Evolutionary conservation across 2,113 vertebrate genomes (phyloP).

Genomic region (Struthio camelus): DNA sequence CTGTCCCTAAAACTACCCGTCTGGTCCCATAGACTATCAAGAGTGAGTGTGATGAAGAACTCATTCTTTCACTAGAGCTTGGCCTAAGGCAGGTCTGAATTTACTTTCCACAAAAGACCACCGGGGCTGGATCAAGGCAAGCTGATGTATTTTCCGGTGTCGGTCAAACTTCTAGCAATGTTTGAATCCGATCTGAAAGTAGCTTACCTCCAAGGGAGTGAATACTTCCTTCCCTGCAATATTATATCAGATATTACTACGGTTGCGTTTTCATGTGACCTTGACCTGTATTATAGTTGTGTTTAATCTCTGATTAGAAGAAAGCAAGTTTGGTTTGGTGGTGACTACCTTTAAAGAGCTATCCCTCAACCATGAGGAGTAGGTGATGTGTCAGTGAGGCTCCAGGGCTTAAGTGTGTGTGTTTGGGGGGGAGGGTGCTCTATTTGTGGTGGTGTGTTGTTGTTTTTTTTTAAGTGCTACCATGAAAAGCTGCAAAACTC

Average conservation of each 20-base stretch:
- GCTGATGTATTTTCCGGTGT: background rate
- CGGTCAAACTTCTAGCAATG: background rate
- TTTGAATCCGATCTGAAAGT: background rate
- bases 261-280: background rate
- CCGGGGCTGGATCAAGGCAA: background rate
- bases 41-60: background rate
- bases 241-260: background rate
- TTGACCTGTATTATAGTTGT: background rate
- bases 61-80: background rate
- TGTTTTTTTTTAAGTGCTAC: background rate
- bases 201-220: background rate
- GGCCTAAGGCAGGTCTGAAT: background rate
- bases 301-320: background rate
- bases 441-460: no score
- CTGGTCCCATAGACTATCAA: background rate
- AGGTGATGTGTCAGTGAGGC: background rate
- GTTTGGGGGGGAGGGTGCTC: no score
- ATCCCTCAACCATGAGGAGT: rapidly evolving
- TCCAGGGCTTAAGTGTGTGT: no score
- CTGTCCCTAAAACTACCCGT: background rate
- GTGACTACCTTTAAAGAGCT: background rate
- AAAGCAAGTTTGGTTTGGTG: background rate
- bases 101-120: background rate
- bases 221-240: background rate
- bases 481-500: background rate